Conservation (phyloP, 2,797 vertebrate genomes). For the Sphenodon punctatus region DNA sequence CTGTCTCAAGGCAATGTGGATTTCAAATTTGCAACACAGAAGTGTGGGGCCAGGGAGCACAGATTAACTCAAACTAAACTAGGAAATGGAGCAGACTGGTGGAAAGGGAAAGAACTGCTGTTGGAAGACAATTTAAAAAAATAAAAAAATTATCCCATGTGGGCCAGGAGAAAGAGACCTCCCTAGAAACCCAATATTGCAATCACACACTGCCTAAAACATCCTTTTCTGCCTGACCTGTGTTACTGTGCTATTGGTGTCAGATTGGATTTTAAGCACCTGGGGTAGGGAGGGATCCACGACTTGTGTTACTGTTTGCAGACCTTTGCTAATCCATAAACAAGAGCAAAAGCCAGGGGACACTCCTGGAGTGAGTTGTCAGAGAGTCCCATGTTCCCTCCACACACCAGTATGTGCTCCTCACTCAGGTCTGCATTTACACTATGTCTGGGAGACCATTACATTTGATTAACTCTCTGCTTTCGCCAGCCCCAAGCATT, state of each 20-base stretch:
- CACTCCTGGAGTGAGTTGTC: neutral
- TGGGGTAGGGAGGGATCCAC: no score
- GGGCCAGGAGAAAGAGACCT: neutral
- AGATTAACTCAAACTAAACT: neutral
- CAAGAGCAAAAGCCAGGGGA: neutral
- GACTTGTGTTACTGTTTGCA: neutral
- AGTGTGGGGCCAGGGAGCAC: neutral
- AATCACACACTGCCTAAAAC: neutral
- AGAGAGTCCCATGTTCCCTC: neutral
- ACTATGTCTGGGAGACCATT: no score
- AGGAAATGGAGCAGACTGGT: neutral
- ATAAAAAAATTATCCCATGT: no score
- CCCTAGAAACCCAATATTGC: neutral
- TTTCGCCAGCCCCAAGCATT: no score
- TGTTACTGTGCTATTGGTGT: neutral
- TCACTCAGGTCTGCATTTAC: no score
- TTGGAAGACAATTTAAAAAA: neutral
- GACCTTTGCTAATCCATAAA: neutral
- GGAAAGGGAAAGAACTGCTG: neutral
- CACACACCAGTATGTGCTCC: no score
- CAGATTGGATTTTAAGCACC: neutral
- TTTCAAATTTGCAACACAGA: neutral
- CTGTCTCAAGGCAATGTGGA: neutral
- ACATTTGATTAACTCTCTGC: no score
- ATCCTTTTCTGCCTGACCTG: neutral